These are phyloP conservation scores for Psophia crepitans DNA, from an alignment of 2,113 vertebrate genomes.

Conservation along the genomic window DNA sequence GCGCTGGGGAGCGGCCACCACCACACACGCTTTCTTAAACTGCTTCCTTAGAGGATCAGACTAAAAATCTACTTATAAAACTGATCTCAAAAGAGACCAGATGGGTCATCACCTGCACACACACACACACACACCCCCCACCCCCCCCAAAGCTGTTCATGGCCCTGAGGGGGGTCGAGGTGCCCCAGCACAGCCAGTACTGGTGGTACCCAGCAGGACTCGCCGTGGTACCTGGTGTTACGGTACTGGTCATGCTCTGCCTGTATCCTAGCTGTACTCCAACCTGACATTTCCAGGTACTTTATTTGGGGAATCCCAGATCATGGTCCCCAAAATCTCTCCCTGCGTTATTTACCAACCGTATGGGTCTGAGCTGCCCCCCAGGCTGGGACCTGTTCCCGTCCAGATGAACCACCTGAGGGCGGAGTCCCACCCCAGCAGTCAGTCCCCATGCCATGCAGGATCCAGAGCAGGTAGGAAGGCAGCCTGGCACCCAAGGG, in stretches of 20 bases:
- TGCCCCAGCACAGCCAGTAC: neutral
- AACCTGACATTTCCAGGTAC: neutral
- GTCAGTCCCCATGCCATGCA: accelerated
- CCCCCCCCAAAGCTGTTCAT: accelerated
- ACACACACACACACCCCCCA: too few species aligned
- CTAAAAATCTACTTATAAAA: neutral
- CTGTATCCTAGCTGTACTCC: accelerated
- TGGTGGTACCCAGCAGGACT: neutral
- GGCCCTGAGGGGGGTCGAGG: neutral
- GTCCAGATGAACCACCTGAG: accelerated
- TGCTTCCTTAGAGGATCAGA: neutral
- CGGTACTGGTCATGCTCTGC: accelerated
- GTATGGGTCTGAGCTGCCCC: accelerated
- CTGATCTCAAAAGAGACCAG: neutral
- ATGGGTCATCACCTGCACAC: neutral
- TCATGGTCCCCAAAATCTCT: accelerated
- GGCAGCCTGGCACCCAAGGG: neutral
- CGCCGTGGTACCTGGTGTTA: too few species aligned
- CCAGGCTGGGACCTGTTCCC: neutral
- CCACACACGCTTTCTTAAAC: neutral
- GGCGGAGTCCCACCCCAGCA: neutral
- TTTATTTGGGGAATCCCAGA: neutral
- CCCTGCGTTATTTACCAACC: neutral
- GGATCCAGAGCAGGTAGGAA: accelerated
- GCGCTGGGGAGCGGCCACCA: accelerated